These are phyloP conservation scores for Astyanax mexicanus DNA, from an alignment of 2,797 vertebrate genomes.

Conservation along the genomic window DNA sequence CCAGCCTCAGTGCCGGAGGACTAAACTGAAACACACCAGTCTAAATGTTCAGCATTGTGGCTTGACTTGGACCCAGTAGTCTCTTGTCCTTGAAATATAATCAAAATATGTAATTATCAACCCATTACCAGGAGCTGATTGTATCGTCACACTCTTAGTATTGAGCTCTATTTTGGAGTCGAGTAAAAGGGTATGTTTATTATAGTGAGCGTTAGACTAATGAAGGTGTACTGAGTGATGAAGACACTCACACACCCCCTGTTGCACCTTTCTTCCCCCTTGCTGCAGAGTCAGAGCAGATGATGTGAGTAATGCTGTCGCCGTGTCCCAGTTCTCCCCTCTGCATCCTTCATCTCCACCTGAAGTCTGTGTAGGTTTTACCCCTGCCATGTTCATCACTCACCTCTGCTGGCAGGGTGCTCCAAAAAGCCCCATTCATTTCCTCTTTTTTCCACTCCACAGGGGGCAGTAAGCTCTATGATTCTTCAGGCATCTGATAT, in stretches of 20 bases:
- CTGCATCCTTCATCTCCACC: constrained; percentile 65
- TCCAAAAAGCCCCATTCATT: constrained; percentile 27
- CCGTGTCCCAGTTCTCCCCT: constrained; percentile 65
- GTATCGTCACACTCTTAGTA: not conserved
- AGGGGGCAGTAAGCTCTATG: not conserved
- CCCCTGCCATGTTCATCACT: constrained; percentile 61
- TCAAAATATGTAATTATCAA: not conserved
- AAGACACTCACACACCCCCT: constrained; percentile 52
- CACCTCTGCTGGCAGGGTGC: constrained; percentile 21
- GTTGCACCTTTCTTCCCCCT: constrained; percentile 59
- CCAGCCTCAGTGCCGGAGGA: too few species aligned
- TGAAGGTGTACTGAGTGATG: constrained; percentile 24
- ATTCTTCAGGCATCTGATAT: too few species aligned
- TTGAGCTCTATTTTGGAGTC: not conserved
- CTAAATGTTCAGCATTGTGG: too few species aligned
- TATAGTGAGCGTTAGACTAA: constrained; percentile 19
- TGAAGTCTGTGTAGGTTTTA: constrained; percentile 41
- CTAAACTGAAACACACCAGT: too few species aligned
- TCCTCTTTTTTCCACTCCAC: constrained; percentile 12
- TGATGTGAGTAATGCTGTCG: constrained; percentile 65
- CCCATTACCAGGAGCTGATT: not conserved
- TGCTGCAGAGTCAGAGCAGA: constrained; percentile 55
- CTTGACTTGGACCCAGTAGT: too few species aligned
- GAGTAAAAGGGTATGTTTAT: constrained; percentile 27
- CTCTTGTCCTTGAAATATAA: not conserved